phyloP scores from a whole-genome alignment of 2,797 vertebrate species.

The Coregonus suidteri region DNA sequence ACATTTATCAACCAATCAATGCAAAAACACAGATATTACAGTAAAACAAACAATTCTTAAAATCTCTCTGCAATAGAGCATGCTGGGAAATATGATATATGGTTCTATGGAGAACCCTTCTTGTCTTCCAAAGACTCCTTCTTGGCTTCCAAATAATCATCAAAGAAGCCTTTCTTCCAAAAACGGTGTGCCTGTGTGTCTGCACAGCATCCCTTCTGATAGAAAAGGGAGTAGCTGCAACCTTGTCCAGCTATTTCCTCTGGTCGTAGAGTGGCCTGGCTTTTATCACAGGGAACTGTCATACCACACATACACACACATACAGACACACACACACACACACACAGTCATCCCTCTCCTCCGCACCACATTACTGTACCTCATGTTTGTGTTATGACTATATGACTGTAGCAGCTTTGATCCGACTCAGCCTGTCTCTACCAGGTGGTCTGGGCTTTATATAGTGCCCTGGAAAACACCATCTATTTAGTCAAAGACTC shows the following conservation, averaged over 20 bases:
- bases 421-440: slow-evolving; percentile 45
- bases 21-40: too few species aligned
- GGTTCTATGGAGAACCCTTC: too few species aligned
- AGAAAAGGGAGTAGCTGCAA: slow-evolving; percentile 45
- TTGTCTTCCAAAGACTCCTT: too few species aligned
- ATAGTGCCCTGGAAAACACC: slow-evolving; percentile 28
- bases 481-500: too few species aligned
- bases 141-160: too few species aligned
- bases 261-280: slow-evolving; percentile 57
- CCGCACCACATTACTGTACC: slow-evolving; percentile 10
- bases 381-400: slow-evolving; percentile 42
- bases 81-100: too few species aligned
- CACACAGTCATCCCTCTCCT: slow-evolving; percentile 8
- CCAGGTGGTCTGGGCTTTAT: slow-evolving; percentile 64
- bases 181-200: slow-evolving; percentile 50
- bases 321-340: slow-evolving; percentile 26
- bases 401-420: slow-evolving; percentile 53
- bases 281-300: slow-evolving; percentile 38
- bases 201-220: slow-evolving; percentile 56
- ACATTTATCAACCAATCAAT: too few species aligned
- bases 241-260: slow-evolving; percentile 50
- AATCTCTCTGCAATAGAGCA: too few species aligned
- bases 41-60: too few species aligned
- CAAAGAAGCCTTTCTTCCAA: too few species aligned
- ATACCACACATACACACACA: slow-evolving; percentile 14